These are phyloP conservation scores for Eulemur albifrons DNA, from an alignment of 2,797 vertebrate genomes.

Conservation along the genomic window DNA sequence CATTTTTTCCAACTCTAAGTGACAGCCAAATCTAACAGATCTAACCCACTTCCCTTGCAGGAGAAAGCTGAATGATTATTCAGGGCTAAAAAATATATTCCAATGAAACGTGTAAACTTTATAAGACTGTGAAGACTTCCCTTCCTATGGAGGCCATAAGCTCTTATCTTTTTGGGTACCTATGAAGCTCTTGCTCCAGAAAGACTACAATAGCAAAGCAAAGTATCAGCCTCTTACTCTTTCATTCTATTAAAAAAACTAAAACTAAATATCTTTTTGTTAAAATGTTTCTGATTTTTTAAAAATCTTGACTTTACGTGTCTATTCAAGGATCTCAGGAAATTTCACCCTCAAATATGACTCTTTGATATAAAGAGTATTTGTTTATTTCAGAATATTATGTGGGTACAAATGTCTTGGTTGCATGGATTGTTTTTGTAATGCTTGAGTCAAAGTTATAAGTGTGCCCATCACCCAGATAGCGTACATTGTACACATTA, in stretches of 20 bases:
- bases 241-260: neutral
- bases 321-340: too few species aligned
- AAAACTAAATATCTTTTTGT: neutral
- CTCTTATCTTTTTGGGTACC: neutral
- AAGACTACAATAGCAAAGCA: neutral
- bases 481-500: too few species aligned
- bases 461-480: too few species aligned
- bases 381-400: too few species aligned
- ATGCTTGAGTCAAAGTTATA: too few species aligned
- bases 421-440: too few species aligned
- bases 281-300: neutral
- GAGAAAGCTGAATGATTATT: neutral
- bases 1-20: neutral
- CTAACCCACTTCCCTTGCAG: neutral
- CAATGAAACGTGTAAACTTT: neutral
- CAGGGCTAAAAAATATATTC: neutral
- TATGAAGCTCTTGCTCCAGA: neutral
- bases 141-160: neutral
- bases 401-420: too few species aligned
- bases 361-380: too few species aligned
- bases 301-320: neutral
- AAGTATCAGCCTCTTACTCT: neutral
- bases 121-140: neutral
- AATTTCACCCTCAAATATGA: too few species aligned
- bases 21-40: neutral